A percentile compares a stretch with the other conserved stretches of the same genome.
Evolutionary conservation across 2,113 vertebrate genomes (phyloP).

Genomic region (Macroglossus sobrinus): DNA sequence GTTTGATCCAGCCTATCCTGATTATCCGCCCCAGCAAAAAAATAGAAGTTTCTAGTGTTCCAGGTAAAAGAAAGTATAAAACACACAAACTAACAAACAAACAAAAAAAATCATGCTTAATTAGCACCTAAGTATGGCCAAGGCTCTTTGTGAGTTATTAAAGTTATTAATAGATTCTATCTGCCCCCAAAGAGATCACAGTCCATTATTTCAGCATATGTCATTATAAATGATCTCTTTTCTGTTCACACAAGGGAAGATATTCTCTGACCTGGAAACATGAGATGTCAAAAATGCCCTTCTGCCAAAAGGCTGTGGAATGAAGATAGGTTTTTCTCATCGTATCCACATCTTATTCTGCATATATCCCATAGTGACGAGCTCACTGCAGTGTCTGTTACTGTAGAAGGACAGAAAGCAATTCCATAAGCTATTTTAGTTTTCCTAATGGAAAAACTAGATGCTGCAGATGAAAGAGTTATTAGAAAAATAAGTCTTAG

Average conservation of each 20-base stretch:
- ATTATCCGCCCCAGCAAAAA: not conserved
- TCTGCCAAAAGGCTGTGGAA: not conserved
- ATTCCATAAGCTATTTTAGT: conserved; percentile 73
- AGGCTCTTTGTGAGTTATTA: conserved; percentile 29
- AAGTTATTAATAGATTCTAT: conserved; percentile 59
- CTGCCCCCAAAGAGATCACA: conserved; percentile 52
- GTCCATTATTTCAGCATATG: conserved; percentile 54
- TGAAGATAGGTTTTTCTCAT: not conserved
- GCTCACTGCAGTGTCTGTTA: conserved; percentile 53
- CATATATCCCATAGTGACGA: conserved; percentile 51
- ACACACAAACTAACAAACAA: not conserved
- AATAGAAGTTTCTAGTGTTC: not conserved
- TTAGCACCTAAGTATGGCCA: not conserved
- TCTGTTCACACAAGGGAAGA: conserved; percentile 6
- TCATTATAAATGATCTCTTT: conserved; percentile 50
- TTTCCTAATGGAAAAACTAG: conserved; percentile 76
- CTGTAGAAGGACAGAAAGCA: conserved; percentile 64
- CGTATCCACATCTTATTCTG: conserved; percentile 15
- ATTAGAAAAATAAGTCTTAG: conserved; percentile 75
- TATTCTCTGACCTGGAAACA: conserved; percentile 55
- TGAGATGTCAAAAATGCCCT: conserved; percentile 53
- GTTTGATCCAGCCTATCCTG: not conserved
- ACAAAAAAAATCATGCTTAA: not conserved
- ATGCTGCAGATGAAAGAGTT: conserved; percentile 75
- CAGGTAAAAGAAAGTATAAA: not conserved